phyloP scores from a whole-genome alignment of 2,113 vertebrate genomes.

The Rhinolophus ferrumequinum region DNA sequence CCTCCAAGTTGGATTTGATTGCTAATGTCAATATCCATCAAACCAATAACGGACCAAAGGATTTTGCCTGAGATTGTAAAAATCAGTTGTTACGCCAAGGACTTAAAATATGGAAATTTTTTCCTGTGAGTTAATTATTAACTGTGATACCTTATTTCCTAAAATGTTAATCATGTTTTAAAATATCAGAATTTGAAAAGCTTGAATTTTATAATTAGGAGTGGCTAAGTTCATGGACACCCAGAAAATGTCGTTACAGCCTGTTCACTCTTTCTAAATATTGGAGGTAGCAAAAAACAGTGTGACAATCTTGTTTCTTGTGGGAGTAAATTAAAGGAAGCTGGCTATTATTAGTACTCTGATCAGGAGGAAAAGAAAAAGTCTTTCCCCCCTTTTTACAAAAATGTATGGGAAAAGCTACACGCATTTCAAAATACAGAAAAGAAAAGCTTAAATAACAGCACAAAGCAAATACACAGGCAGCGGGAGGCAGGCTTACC shows the following conservation, averaged over 20 bases:
- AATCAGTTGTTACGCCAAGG: background rate
- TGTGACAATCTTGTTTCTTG: constrained; percentile 49
- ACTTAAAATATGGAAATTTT: background rate
- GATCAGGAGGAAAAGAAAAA: constrained; percentile 84
- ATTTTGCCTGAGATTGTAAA: background rate
- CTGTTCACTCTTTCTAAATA: constrained; percentile 69
- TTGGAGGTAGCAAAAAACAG: constrained; percentile 53
- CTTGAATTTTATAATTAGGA: background rate
- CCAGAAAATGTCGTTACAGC: constrained; percentile 42
- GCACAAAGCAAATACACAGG: constrained; percentile 69
- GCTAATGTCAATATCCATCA: background rate
- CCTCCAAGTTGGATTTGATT: background rate
- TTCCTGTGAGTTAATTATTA: background rate
- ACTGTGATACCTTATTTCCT: background rate
- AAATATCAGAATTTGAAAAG: background rate
- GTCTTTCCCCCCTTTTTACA: constrained; percentile 84
- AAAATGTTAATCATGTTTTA: background rate
- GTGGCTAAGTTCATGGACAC: constrained; percentile 56
- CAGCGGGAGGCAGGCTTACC: constrained; percentile 70
- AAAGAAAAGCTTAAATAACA: constrained; percentile 80
- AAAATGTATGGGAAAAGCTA: constrained; percentile 80
- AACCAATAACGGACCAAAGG: background rate
- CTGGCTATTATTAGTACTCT: constrained; percentile 75
- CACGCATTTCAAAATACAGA: constrained; percentile 78
- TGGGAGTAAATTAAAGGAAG: constrained; percentile 69